Evolutionary conservation across 1,140 invertebrate genomes (phyloP).

Genomic region (Neodiprion fabricii): DNA sequence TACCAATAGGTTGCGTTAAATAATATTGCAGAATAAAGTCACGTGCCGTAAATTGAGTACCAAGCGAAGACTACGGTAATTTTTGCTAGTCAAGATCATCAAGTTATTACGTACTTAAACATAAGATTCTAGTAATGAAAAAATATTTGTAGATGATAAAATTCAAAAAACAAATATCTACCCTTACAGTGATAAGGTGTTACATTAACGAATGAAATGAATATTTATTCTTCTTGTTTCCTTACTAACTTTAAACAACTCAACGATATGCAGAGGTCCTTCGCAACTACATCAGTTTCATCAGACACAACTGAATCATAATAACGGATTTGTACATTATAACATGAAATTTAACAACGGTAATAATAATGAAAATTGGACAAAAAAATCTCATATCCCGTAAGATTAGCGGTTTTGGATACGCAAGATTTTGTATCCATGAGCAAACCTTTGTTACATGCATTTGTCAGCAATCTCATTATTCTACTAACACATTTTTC

Average conservation of each 20-base stretch:
- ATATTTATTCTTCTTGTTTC: background rate
- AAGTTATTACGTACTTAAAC: background rate
- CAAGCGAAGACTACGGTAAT: background rate
- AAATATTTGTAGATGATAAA: background rate
- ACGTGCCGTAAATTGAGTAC: background rate
- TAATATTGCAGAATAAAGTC: background rate
- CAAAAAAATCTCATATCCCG: slow-evolving; percentile 36
- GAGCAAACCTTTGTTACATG: slow-evolving; percentile 1
- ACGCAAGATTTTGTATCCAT: slow-evolving; percentile 14
- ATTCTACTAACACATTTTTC: background rate
- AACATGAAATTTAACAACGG: slow-evolving; percentile 39
- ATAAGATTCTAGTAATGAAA: background rate
- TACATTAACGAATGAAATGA: too few species aligned
- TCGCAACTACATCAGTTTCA: slow-evolving; percentile 31
- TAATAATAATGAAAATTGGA: slow-evolving; percentile 32
- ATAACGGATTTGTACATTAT: slow-evolving; percentile 50
- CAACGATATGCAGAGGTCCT: slow-evolving; percentile 37
- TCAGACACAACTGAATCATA: slow-evolving; percentile 36
- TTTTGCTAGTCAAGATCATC: background rate
- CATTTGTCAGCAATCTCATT: background rate
- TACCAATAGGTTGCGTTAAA: background rate
- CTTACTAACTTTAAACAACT: background rate
- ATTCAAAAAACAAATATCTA: too few species aligned
- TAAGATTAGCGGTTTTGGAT: slow-evolving; percentile 37
- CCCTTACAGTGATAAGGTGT: too few species aligned